Evolutionary conservation across 2,888 invertebrate genomes (phyloP).

Genomic region (Podotricha telesiphe): DNA sequence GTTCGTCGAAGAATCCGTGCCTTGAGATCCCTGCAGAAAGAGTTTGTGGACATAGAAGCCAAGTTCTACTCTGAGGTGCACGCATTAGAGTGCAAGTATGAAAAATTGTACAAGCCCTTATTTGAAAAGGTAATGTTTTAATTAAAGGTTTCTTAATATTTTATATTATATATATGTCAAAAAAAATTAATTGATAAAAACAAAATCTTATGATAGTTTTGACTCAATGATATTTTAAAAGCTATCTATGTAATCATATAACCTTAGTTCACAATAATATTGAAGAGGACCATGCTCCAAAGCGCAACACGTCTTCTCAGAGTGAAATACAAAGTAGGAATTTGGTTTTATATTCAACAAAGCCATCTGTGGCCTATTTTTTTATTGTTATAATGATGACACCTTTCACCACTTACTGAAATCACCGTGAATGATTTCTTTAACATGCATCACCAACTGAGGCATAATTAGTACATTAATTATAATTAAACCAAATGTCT

Average conservation of each 20-base stretch:
- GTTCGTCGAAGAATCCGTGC: conserved; percentile 93
- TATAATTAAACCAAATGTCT: background rate
- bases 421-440: conserved; percentile 27
- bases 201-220: too few relatives aligned
- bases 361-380: background rate
- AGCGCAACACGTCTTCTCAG: too few relatives aligned
- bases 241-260: too few relatives aligned
- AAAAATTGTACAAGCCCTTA: conserved; percentile 89
- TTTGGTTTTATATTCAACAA: too few relatives aligned
- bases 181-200: too few relatives aligned
- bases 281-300: too few relatives aligned
- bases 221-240: too few relatives aligned
- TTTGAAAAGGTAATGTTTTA: conserved; percentile 87
- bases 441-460: conserved; percentile 30
- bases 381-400: conserved; percentile 11
- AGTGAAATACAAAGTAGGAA: too few relatives aligned
- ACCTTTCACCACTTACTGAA: conserved; percentile 21
- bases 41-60: conserved; percentile 93
- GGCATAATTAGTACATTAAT: background rate
- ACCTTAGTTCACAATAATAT: too few relatives aligned
- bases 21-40: conserved; percentile 92
- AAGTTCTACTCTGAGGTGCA: conserved; percentile 98
- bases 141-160: too few relatives aligned
- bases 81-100: conserved; percentile 95
- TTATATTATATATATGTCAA: too few relatives aligned